A percentile compares a stretch with the other conserved stretches of the same genome.
phyloP scores from a whole-genome alignment of 1,140 invertebrate genomes.

The Reticulitermes speratus region DNA sequence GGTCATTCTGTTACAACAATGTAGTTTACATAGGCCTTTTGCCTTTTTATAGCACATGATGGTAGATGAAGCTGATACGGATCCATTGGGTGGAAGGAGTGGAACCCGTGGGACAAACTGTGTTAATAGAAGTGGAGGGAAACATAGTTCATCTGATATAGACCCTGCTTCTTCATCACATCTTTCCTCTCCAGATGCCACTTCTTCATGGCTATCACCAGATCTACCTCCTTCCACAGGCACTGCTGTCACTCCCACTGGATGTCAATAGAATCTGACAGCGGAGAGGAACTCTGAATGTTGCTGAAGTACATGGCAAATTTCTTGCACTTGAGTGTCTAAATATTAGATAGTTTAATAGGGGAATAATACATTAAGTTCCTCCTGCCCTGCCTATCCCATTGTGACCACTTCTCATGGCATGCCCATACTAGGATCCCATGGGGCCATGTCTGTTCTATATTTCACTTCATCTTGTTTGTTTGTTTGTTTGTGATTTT shows the following conservation, averaged over 20 bases:
- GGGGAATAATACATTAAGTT: too few species aligned
- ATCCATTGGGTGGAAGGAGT: slow-evolving; percentile 56
- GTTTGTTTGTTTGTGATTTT: too few species aligned
- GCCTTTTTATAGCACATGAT: slow-evolving; percentile 62
- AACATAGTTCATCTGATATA: slow-evolving; percentile 39
- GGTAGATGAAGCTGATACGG: slow-evolving; percentile 84
- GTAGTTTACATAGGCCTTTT: not conserved
- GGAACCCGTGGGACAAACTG: slow-evolving; percentile 47
- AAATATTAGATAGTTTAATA: too few species aligned
- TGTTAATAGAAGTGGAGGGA: slow-evolving; percentile 41
- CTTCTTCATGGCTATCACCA: slow-evolving; percentile 11
- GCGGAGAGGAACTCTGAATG: not conserved
- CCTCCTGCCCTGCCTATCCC: too few species aligned
- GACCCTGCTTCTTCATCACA: slow-evolving; percentile 47
- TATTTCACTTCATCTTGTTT: too few species aligned
- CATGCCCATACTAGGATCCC: too few species aligned
- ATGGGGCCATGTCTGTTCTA: too few species aligned
- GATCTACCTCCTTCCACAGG: slow-evolving; percentile 32
- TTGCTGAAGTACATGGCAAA: too few species aligned
- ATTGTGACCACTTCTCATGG: too few species aligned
- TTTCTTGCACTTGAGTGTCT: too few species aligned
- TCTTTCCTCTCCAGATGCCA: slow-evolving; percentile 33
- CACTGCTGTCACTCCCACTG: slow-evolving; percentile 18
- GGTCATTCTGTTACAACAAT: too few species aligned
- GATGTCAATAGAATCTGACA: not conserved